A percentile compares a stretch with the other conserved stretches of the same genome.
phyloP scores from a whole-genome alignment of 2,888 invertebrate genomes.

The Eupithecia centaureata region DNA sequence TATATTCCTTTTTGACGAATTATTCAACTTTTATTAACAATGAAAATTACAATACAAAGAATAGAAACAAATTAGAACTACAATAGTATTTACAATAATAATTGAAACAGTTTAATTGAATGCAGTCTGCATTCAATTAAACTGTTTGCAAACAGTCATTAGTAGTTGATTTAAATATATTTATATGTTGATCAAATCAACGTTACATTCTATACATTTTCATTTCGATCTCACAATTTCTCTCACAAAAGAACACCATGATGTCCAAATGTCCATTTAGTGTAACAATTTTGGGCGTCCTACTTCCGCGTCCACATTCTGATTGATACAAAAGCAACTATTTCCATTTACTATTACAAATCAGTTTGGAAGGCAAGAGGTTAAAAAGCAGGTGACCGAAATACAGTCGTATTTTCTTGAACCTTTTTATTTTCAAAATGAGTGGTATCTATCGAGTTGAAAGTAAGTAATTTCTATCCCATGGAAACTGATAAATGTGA shows the following conservation, averaged over 20 bases:
- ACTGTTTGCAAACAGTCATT: no score
- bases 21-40: no score
- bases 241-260: constrained; percentile 16
- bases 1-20: no score
- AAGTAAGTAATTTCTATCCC: background rate
- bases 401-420: background rate
- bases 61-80: no score
- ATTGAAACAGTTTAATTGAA: no score
- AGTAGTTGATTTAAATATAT: no score
- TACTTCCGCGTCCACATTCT: constrained; percentile 27
- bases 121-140: no score
- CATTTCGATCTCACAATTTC: background rate
- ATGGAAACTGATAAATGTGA: no score
- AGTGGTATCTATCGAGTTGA: background rate
- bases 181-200: background rate
- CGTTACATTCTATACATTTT: background rate
- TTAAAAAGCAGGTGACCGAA: constrained; percentile 13
- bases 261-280: constrained; percentile 24
- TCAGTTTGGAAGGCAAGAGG: constrained; percentile 25
- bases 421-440: background rate
- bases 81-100: no score
- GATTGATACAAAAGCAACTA: constrained; percentile 30
- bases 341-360: constrained; percentile 29
- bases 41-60: no score
- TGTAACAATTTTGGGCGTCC: constrained; percentile 23